Evolutionary conservation across 92 coral and sea anemone genomes (phyloP).

Genomic region (Palythoa caribaeorum): DNA sequence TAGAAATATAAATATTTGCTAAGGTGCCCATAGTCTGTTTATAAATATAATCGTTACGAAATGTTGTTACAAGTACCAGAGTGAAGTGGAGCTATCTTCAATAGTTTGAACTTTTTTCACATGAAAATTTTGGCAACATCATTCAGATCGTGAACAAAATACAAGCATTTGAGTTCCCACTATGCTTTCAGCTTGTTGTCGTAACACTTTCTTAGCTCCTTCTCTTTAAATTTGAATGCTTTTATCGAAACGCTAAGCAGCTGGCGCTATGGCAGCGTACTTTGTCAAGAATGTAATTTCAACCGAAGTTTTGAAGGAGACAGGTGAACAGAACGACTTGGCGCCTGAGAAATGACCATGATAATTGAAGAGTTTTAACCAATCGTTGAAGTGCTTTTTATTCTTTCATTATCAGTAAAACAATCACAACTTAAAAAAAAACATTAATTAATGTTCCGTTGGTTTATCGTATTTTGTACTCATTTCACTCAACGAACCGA

Average conservation of each 20-base stretch:
- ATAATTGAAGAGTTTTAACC: neutral
- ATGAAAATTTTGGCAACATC: too few relatives aligned
- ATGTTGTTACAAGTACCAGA: neutral
- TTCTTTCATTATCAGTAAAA: neutral
- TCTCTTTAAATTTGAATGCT: neutral
- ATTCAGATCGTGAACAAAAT: too few relatives aligned
- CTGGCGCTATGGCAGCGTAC: neutral
- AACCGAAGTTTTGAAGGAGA: constrained; percentile 13
- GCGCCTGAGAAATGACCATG: neutral
- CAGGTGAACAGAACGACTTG: constrained; percentile 10
- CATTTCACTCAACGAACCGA: too few relatives aligned
- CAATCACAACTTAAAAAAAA: constrained; percentile 7
- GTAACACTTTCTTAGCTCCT: too few relatives aligned
- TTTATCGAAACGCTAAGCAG: neutral
- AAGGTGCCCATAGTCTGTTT: neutral
- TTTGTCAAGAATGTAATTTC: neutral
- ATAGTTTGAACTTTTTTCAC: too few relatives aligned
- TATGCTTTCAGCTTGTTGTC: too few relatives aligned
- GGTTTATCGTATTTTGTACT: too few relatives aligned
- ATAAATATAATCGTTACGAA: neutral
- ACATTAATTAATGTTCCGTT: neutral
- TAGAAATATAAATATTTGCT: neutral
- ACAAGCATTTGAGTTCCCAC: too few relatives aligned
- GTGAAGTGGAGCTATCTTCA: neutral
- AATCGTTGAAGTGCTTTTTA: neutral